Percentiles rank a stretch among this genome's conserved stretches.
Conservation (phyloP, 2,888 invertebrate species). For the Cosmopolites sordidus region DNA sequence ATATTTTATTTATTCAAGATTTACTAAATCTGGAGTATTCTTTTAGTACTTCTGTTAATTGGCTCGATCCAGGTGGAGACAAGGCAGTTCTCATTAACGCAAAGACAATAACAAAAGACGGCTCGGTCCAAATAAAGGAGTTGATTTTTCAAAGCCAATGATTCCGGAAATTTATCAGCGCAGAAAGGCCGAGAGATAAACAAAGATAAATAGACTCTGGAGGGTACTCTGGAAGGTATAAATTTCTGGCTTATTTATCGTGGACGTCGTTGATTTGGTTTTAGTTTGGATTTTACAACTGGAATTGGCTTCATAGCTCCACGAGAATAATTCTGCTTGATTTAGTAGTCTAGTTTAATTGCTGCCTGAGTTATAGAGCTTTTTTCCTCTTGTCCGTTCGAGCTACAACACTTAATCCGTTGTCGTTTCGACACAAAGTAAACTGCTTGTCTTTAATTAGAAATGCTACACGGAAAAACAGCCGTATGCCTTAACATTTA, state of each 20-base stretch:
- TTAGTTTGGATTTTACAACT: slow-evolving; percentile 8
- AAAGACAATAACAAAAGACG: neutral
- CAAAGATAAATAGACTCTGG: slow-evolving; percentile 18
- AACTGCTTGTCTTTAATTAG: no score
- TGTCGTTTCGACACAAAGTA: no score
- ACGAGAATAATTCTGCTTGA: neutral
- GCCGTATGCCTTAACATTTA: no score
- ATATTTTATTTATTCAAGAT: no score
- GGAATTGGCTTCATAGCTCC: slow-evolving; percentile 1
- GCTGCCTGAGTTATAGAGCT: neutral
- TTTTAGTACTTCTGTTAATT: neutral
- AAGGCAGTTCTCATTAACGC: neutral
- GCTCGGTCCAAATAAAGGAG: slow-evolving; percentile 9
- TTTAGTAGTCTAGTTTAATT: slow-evolving; percentile 1
- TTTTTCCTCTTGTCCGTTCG: neutral
- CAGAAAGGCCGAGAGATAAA: slow-evolving; percentile 8
- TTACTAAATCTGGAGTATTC: no score
- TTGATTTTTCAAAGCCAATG: slow-evolving; percentile 15
- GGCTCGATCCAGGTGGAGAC: neutral
- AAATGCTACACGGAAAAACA: no score
- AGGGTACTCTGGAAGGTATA: slow-evolving; percentile 12
- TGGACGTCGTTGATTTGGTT: slow-evolving; percentile 3
- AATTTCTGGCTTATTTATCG: slow-evolving; percentile 15
- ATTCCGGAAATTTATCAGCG: slow-evolving; percentile 13
- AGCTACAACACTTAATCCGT: no score